Percentiles rank a stretch among this genome's conserved stretches.
Conservation (phyloP, 2,888 invertebrate species). For the Parascotia fuliginaria region DNA sequence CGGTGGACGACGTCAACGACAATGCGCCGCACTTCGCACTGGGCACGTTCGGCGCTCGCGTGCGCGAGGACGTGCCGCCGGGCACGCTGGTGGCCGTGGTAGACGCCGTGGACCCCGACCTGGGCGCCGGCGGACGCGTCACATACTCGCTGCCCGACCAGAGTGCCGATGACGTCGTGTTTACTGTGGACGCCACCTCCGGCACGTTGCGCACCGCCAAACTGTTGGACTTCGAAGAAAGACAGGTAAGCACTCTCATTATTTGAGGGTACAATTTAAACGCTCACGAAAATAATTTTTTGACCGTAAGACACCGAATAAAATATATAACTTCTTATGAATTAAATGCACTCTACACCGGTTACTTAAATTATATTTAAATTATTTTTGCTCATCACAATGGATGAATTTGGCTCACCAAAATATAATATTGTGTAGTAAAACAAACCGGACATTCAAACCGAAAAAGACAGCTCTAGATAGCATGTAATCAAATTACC, state of each 20-base stretch:
- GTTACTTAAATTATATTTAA: no score
- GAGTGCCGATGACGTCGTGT: constrained; percentile 88
- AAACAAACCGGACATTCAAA: no score
- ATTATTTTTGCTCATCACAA: no score
- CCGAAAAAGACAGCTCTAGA: no score
- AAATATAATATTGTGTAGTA: no score
- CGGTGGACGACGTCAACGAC: constrained; percentile 96
- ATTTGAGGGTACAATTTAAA: no score
- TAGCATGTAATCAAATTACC: no score
- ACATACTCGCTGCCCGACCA: constrained; percentile 92
- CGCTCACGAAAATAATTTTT: no score
- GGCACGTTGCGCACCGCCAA: constrained; percentile 94
- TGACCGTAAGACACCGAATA: no score
- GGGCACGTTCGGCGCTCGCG: constrained; percentile 90
- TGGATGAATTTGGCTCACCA: no score
- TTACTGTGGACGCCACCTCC: constrained; percentile 93
- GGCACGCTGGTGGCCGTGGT: constrained; percentile 95
- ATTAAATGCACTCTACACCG: no score
- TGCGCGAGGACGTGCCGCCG: constrained; percentile 95
- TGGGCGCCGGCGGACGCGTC: constrained; percentile 92
- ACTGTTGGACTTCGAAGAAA: constrained; percentile 94
- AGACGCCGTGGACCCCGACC: constrained; percentile 93
- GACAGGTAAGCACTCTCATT: constrained; percentile 81
- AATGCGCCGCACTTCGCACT: constrained; percentile 94
- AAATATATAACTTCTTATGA: no score